phyloP scores from a whole-genome alignment of 2,888 invertebrate species.

The Actias luna region DNA sequence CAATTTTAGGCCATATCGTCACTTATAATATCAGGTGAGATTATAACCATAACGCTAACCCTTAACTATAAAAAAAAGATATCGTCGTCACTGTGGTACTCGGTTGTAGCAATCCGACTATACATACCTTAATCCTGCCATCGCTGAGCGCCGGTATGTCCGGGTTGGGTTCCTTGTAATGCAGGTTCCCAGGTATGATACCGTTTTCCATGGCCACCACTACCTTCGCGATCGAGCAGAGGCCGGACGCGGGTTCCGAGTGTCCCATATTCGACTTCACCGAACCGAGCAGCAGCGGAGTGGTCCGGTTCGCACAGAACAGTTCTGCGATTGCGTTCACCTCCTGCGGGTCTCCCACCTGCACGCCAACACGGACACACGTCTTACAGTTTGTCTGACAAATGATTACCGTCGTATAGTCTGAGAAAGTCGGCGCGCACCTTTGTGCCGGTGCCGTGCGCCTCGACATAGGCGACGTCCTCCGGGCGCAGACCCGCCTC shows the following conservation, averaged over 20 bases:
- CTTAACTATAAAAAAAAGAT: no score
- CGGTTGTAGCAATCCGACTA: not conserved
- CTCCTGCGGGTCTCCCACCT: constrained; percentile 98
- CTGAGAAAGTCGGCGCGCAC: constrained; percentile 49
- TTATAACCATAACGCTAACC: no score
- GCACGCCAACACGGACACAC: constrained; percentile 13
- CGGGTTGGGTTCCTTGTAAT: constrained; percentile 92
- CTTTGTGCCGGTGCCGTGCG: constrained; percentile 99
- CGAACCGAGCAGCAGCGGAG: constrained; percentile 95
- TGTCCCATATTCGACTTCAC: constrained; percentile 99
- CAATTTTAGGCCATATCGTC: no score
- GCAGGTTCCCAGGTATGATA: constrained; percentile 94
- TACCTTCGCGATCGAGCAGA: constrained; percentile 94
- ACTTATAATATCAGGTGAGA: no score
- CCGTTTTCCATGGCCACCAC: constrained; percentile 96
- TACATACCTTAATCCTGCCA: constrained; percentile 89
- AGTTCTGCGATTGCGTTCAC: constrained; percentile 96
- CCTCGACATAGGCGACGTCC: constrained; percentile 95
- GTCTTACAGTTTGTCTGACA: not conserved
- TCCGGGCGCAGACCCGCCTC: constrained; percentile 91
- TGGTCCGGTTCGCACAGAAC: constrained; percentile 90
- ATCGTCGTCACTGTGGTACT: no score
- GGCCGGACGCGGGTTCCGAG: constrained; percentile 95
- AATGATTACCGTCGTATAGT: not conserved
- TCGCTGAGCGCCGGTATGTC: constrained; percentile 95